A percentile compares a stretch with the other conserved stretches of the same genome.
Conservation (phyloP, 1,140 invertebrate genomes). For the Yoshiicerus persimilis region DNA sequence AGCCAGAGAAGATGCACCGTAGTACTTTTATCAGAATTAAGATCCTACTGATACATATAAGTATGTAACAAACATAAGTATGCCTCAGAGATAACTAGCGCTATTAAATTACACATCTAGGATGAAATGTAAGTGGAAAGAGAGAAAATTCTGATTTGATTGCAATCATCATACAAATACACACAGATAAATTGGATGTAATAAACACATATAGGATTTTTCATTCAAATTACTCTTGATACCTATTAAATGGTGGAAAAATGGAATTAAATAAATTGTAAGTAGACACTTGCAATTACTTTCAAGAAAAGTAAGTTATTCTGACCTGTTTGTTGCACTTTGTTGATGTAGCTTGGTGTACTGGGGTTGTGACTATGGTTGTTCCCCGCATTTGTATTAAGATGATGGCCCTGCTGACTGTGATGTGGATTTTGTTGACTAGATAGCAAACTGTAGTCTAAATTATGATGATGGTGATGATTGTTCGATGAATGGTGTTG, state of each 20-base stretch:
- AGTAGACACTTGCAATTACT: neutral
- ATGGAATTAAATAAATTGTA: neutral
- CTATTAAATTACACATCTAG: neutral
- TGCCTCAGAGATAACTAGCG: neutral
- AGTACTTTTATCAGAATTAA: neutral
- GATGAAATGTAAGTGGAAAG: neutral
- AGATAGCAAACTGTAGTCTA: neutral
- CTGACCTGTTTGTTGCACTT: conserved; percentile 27
- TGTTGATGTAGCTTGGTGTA: neutral
- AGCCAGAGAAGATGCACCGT: neutral
- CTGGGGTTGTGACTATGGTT: neutral
- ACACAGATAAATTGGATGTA: neutral
- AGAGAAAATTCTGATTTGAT: neutral
- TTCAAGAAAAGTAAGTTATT: neutral
- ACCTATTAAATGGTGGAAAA: neutral
- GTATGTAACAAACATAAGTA: neutral
- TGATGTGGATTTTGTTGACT: conserved; percentile 15
- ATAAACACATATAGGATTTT: neutral
- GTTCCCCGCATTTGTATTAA: neutral
- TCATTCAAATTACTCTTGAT: neutral
- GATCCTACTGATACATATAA: neutral
- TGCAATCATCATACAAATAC: too few species aligned
- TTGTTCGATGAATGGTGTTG: neutral
- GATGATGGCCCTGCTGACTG: neutral
- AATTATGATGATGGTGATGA: neutral